phyloP scores from a whole-genome alignment of 2,888 invertebrate genomes.

The Melieria omissa region DNA sequence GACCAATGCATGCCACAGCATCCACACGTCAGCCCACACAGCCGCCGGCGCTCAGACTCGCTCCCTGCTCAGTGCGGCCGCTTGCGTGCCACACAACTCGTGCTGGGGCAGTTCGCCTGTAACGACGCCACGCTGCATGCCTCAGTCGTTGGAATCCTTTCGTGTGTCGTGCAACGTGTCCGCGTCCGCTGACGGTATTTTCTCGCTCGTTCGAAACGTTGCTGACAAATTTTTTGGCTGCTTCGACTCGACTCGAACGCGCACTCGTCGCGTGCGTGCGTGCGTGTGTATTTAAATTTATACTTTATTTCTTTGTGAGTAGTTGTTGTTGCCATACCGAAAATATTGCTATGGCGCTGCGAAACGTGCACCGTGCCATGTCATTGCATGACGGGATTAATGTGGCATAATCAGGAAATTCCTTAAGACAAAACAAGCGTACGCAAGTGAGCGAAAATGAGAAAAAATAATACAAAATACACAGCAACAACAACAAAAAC shows the following conservation, averaged over 20 bases:
- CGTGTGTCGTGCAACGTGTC: slow-evolving; percentile 48
- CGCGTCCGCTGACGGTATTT: slow-evolving; percentile 5
- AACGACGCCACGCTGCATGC: slow-evolving; percentile 23
- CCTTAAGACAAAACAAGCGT: slow-evolving; percentile 16
- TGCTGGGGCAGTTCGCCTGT: too few relatives aligned
- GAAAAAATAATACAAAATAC: background rate
- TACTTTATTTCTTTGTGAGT: too few relatives aligned
- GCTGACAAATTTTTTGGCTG: too few relatives aligned
- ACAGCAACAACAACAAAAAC: background rate
- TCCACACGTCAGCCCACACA: too few relatives aligned
- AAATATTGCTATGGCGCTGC: background rate
- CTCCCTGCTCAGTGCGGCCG: too few relatives aligned
- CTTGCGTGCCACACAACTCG: too few relatives aligned
- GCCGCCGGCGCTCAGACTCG: too few relatives aligned
- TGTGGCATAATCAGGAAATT: slow-evolving; percentile 15
- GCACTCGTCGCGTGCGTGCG: background rate
- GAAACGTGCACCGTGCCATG: slow-evolving; percentile 3
- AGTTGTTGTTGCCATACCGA: background rate
- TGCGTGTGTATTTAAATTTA: background rate
- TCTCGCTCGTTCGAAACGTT: slow-evolving; percentile 7
- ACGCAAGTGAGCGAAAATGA: background rate
- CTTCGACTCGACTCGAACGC: background rate
- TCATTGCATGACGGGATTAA: slow-evolving; percentile 13
- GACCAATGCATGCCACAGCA: too few relatives aligned
- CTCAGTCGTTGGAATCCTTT: slow-evolving; percentile 63